phyloP scores from a whole-genome alignment of 2,113 vertebrate genomes.

The Larimichthys polyactis region DNA sequence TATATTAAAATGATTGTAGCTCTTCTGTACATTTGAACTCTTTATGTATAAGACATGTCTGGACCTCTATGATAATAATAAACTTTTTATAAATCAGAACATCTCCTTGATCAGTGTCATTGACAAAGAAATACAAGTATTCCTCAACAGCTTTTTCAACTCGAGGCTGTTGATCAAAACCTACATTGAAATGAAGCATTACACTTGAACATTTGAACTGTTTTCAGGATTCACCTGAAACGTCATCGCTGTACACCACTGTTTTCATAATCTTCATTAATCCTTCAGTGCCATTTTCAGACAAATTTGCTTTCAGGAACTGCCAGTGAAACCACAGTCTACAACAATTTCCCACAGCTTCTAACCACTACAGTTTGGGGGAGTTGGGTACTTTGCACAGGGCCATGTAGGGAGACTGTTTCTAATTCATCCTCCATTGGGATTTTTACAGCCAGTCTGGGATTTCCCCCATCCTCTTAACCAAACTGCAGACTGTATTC shows the following conservation, averaged over 20 bases:
- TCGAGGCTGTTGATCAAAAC: no score
- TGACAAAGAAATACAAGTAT: neutral
- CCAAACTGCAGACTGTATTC: neutral
- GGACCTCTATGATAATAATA: slow-evolving; percentile 75
- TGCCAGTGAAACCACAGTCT: neutral
- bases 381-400: neutral
- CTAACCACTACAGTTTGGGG: neutral
- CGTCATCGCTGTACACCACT: neutral
- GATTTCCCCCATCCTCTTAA: slow-evolving; percentile 7
- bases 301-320: neutral
- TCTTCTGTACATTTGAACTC: slow-evolving; percentile 70
- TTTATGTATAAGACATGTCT: slow-evolving; percentile 74
- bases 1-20: slow-evolving; percentile 68
- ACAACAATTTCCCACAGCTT: neutral
- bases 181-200: neutral
- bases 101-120: neutral
- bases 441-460: slow-evolving; percentile 14
- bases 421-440: neutral
- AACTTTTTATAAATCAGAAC: slow-evolving; percentile 75
- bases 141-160: neutral
- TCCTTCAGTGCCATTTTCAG: neutral
- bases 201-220: neutral
- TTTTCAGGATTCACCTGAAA: neutral
- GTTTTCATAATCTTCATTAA: neutral
- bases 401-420: neutral